Evolutionary conservation across 2,888 invertebrate genomes (phyloP), one percentile per base, ranked within the genome.

Genomic region (Acronicta psi): DNA sequence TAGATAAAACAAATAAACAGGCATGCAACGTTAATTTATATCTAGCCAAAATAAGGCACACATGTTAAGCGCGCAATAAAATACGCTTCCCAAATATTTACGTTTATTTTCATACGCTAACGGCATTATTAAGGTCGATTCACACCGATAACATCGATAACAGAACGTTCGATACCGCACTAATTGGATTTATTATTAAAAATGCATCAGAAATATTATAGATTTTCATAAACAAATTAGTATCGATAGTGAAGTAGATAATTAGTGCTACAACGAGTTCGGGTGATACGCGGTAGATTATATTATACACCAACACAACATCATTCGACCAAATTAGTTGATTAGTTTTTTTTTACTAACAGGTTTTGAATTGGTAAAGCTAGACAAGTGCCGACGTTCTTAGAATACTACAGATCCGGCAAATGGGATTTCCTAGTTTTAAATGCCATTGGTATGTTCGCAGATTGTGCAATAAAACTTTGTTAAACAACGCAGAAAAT

Each of bases 111-210:
- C 51, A 61, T 59, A 49, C 20, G 49, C 45, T 45, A 62, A 66
- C 57, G 46, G 47, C 54, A 61, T 77, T 79, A 83, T 83, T 83
- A 79, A 79, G 79, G 83, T 76, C 77, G 77, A 73, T 75, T 70
- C 69, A 64, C 64, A 63, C 57, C 62, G 79, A 82, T 83, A 80
- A 66, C 69, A 63, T 64, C 77, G 79, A 80, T 81, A 83, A 66
- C 58, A 47, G 55, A 59, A 66, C 67, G 69, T 57, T 76, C 74
- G 79, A 83, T 81, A 83, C 58, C 62, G 52, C 73, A 81, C 82
- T 87, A 87, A 89, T 89, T 81, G 79, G 77, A 75, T 66, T 64
- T 60, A 70, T 71, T 73, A 88, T 90, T 88, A 89, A 86, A 88
- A 85, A 79, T 77, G 51, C 83, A 85, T 90, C 80, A 75, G 60